Conservation (phyloP, 2,888 invertebrate species). For the Diloba caeruleocephala region DNA sequence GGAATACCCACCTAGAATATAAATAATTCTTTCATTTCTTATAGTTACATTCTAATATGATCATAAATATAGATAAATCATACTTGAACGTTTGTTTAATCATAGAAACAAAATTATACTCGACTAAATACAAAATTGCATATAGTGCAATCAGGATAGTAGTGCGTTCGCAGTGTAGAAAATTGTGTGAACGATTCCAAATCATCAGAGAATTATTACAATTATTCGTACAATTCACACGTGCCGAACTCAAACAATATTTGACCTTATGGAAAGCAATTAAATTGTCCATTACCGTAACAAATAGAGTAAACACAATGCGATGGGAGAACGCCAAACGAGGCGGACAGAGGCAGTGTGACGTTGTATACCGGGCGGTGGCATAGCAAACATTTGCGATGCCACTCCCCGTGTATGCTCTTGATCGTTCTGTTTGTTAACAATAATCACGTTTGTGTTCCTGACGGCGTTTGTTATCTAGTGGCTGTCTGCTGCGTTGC, state of each 20-base stretch:
- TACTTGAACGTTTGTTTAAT: too few species aligned
- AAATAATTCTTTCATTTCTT: too few species aligned
- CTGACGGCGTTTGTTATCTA: constrained; percentile 22
- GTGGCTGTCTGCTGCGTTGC: neutral
- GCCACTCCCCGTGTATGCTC: constrained; percentile 74
- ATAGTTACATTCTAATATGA: too few species aligned
- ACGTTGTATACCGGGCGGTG: constrained; percentile 39
- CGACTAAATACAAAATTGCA: too few species aligned
- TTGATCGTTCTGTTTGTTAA: constrained; percentile 69
- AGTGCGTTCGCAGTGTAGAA: too few species aligned
- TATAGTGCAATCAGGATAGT: too few species aligned
- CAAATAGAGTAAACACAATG: constrained; percentile 76
- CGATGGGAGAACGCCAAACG: constrained; percentile 66
- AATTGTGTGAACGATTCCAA: too few species aligned
- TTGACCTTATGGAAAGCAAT: constrained; percentile 74
- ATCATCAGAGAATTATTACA: constrained; percentile 2
- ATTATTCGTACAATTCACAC: constrained; percentile 33
- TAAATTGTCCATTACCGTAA: constrained; percentile 81
- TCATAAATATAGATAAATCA: too few species aligned
- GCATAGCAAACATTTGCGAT: constrained; percentile 75
- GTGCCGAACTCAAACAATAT: constrained; percentile 62
- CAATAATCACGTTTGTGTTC: constrained; percentile 55
- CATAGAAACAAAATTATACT: too few species aligned
- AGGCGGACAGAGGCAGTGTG: constrained; percentile 61
- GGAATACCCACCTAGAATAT: too few species aligned